Conservation (phyloP, 2,113 vertebrate genomes). For the Erinaceus europaeus region DNA sequence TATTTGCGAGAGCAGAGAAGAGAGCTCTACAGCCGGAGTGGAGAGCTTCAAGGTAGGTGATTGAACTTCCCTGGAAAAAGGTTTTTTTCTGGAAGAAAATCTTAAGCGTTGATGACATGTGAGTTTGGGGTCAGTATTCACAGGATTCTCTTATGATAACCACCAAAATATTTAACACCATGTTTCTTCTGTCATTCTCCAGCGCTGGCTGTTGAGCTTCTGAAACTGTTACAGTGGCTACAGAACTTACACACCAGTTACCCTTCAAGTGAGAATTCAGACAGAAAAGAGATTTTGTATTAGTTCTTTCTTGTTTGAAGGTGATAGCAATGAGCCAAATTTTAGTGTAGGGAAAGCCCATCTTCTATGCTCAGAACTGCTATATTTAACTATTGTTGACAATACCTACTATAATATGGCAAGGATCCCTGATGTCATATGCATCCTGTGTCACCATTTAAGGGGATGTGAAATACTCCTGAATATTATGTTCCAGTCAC, state of each 20-base stretch:
- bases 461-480: not conserved
- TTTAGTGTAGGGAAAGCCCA: not conserved
- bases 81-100: not conserved
- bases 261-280: not conserved
- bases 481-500: not conserved
- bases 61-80: not conserved
- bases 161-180: not conserved
- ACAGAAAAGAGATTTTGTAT: not conserved
- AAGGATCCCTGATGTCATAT: not conserved
- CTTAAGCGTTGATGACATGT: not conserved
- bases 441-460: not conserved
- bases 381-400: not conserved
- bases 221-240: not conserved
- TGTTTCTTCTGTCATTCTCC: not conserved
- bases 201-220: not conserved
- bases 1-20: slow-evolving; percentile 96
- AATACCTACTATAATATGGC: not conserved
- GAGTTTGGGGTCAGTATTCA: not conserved
- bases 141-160: not conserved
- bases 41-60: slow-evolving; percentile 94
- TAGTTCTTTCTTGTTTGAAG: not conserved
- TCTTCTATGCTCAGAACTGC: not conserved
- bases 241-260: not conserved
- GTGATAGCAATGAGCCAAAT: not conserved
- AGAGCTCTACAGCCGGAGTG: slow-evolving; percentile 98